Evolutionary conservation across 2,888 invertebrate genomes (phyloP).

Genomic region (Parapristionchus giblindavisi): DNA sequence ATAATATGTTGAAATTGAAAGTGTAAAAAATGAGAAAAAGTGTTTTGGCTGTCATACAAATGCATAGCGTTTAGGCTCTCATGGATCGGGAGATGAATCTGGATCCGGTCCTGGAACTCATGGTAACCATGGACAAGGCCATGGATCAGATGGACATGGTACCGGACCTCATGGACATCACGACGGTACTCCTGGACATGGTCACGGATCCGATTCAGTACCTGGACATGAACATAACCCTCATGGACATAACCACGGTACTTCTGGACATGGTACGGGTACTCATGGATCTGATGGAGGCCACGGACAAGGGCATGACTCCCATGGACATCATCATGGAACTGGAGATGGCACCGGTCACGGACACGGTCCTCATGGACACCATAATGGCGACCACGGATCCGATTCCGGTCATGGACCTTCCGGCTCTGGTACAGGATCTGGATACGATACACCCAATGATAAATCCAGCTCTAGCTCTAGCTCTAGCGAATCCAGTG

Average conservation of each 20-base stretch:
- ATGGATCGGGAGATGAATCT: constrained; percentile 1
- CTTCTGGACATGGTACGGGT: too few relatives aligned
- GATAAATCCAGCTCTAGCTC: neutral
- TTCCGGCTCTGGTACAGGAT: neutral
- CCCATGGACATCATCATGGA: neutral
- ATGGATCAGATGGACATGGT: neutral
- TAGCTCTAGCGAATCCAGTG: too few relatives aligned
- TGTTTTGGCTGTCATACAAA: too few relatives aligned
- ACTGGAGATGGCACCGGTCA: too few relatives aligned
- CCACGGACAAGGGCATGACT: too few relatives aligned
- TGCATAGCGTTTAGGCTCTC: too few relatives aligned
- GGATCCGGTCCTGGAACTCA: neutral
- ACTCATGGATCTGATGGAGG: too few relatives aligned
- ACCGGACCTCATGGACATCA: neutral
- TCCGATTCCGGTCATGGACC: neutral
- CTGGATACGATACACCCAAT: neutral
- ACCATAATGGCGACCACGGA: neutral
- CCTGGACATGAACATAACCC: too few relatives aligned
- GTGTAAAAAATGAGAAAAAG: too few relatives aligned
- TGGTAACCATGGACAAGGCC: neutral
- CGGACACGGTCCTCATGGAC: too few relatives aligned
- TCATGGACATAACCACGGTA: constrained; percentile 6
- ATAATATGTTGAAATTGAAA: too few relatives aligned
- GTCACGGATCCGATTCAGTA: too few relatives aligned
- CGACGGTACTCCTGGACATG: constrained; percentile 8